phyloP scores from a whole-genome alignment of 2,113 vertebrate genomes.

The Balaenoptera acutorostrata region DNA sequence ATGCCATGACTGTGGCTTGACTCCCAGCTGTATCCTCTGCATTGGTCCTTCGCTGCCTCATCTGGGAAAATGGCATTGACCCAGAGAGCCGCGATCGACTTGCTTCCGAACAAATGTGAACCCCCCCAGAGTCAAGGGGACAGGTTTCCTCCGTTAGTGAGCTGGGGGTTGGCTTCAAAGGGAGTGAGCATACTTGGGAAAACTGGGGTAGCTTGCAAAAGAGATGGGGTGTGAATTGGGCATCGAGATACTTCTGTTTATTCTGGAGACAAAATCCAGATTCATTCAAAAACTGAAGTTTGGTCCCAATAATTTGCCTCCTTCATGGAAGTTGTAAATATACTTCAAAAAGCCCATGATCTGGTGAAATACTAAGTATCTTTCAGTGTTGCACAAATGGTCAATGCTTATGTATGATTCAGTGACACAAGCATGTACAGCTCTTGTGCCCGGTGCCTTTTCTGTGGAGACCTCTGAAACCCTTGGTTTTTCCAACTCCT shows the following conservation, averaged over 20 bases:
- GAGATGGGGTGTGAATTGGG: neutral
- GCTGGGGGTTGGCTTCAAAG: neutral
- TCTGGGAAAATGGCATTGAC: neutral
- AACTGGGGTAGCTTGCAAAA: neutral
- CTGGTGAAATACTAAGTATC: constrained; percentile 15
- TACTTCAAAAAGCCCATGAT: neutral
- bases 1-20: neutral
- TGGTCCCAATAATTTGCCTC: neutral
- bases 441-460: constrained; percentile 73
- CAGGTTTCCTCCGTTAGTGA: neutral
- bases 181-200: neutral
- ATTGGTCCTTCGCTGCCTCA: neutral
- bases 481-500: constrained; percentile 52
- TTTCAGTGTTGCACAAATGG: constrained; percentile 53
- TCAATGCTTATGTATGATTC: neutral
- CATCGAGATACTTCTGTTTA: neutral
- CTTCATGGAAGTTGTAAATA: constrained; percentile 35
- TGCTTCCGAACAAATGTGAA: neutral
- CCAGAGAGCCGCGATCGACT: neutral
- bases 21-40: neutral
- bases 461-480: constrained; percentile 49
- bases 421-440: neutral
- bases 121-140: neutral
- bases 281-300: neutral
- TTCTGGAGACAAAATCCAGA: neutral